Evolutionary conservation across 2,797 vertebrate species (phyloP), one percentile per base, ranked within the genome.

Genomic region (Nothura maculosa): DNA sequence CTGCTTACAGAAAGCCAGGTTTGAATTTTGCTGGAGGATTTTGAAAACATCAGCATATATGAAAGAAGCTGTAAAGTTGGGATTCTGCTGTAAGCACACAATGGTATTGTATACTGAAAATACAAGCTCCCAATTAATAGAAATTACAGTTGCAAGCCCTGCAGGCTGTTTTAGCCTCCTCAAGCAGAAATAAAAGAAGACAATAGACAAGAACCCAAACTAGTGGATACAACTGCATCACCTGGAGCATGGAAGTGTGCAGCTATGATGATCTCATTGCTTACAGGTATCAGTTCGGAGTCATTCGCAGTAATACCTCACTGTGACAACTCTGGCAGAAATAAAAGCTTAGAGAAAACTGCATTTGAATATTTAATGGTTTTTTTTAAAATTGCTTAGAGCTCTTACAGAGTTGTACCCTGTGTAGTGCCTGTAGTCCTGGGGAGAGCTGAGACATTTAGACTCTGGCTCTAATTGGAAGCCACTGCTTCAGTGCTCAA

Each of bases 361-460:
- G 93, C 85, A 94, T 7, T 60, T 87, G 91, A 78, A 84, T 78
- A 32, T 83, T 30, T 90, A 92, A 90, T 91, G 93, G 93, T 91
- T 96, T 93, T 76, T n/a, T 16, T 81, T 72, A 77, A 4, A 81
- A 76, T 72, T 81, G 52, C 52, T 22, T 19, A 54, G 47, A 60
- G 45, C 58, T 86, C 47, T 86, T 77, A 55, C 27, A 66, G 45
- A 34, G 34, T 82, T 54, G 38, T 67, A 72, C 18, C 21, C 34
- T 81, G 50, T 52, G 18, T n/a, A 50, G 58, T 8, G 61, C 34
- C 64, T 72, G 93, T 30, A 68, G 84, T 52, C 30, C 79, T 58
- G 38, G 60, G 75, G 64, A 77, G 73, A 87, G 76, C 81, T 78
- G 82, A 96, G 70, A 64, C 40, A 34, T 70, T 81, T 28, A 42